Percentiles rank a stretch among this genome's conserved stretches.
phyloP scores from a whole-genome alignment of 2,888 invertebrate species.

The Synergus japonicus region DNA sequence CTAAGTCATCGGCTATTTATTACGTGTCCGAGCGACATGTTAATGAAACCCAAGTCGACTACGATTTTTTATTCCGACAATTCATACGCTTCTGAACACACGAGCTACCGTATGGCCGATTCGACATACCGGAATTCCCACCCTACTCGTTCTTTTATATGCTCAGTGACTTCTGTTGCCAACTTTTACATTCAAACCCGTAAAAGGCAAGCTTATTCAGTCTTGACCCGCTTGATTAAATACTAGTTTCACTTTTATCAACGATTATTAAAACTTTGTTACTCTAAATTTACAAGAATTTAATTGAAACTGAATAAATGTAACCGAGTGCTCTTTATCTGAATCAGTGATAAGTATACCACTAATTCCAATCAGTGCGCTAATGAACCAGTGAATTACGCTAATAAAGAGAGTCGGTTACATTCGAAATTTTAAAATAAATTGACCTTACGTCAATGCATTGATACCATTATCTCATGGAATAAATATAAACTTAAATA shows the following conservation, averaged over 20 bases:
- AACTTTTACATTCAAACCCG: background rate
- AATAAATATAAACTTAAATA: too few relatives aligned
- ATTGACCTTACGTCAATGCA: background rate
- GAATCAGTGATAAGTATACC: too few relatives aligned
- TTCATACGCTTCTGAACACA: conserved; percentile 7
- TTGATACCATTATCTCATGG: background rate
- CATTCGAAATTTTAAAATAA: background rate
- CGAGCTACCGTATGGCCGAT: conserved; percentile 16
- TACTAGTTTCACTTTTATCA: too few relatives aligned
- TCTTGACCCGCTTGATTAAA: background rate
- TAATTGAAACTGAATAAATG: too few relatives aligned
- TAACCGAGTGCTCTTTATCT: too few relatives aligned
- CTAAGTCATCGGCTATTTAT: conserved; percentile 73
- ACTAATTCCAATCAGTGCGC: too few relatives aligned
- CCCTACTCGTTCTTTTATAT: background rate
- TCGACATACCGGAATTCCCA: conserved; percentile 11
- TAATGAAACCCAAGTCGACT: conserved; percentile 63
- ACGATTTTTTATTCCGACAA: conserved; percentile 15
- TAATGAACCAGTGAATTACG: too few relatives aligned
- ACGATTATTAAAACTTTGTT: too few relatives aligned
- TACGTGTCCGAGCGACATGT: conserved; percentile 67
- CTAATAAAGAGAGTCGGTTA: too few relatives aligned
- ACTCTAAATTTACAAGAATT: too few relatives aligned
- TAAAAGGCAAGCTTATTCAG: background rate
- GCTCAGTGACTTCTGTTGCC: background rate